These are phyloP conservation scores for Amaurobius ferox DNA, from an alignment of 2,888 invertebrate genomes.

Conservation along the genomic window DNA sequence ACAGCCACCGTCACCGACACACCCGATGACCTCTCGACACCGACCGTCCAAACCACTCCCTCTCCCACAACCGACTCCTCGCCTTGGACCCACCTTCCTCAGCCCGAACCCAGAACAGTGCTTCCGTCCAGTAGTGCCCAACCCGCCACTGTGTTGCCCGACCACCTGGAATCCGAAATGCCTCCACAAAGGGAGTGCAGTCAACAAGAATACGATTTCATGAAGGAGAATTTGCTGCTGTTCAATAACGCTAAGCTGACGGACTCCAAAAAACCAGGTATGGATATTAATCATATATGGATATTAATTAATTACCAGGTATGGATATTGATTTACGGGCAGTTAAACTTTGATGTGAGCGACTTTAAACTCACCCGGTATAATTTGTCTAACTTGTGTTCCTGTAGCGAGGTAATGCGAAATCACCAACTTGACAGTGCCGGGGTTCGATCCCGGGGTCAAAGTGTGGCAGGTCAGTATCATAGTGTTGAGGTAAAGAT, in stretches of 20 bases:
- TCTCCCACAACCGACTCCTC: constrained; percentile 11
- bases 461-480: no score
- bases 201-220: constrained; percentile 74
- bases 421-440: no score
- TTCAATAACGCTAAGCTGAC: constrained; percentile 84
- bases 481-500: no score
- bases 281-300: no score
- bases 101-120: constrained; percentile 28
- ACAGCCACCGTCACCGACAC: constrained; percentile 12
- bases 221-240: constrained; percentile 73
- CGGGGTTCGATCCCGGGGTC: no score
- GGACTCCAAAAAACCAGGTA: constrained; percentile 71
- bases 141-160: constrained; percentile 23
- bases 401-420: no score
- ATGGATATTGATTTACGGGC: no score
- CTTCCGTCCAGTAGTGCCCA: constrained; percentile 3
- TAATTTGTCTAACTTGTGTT: no score
- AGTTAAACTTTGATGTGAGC: no score
- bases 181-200: constrained; percentile 72
- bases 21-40: constrained; percentile 19
- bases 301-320: no score
- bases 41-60: not conserved
- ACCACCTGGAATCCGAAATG: not conserved
- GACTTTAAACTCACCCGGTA: no score
- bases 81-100: constrained; percentile 46